Percentiles rank a stretch among this genome's conserved stretches.
phyloP scores from a whole-genome alignment of 2,113 vertebrate genomes.

The Psammodynastes pulverulentus region DNA sequence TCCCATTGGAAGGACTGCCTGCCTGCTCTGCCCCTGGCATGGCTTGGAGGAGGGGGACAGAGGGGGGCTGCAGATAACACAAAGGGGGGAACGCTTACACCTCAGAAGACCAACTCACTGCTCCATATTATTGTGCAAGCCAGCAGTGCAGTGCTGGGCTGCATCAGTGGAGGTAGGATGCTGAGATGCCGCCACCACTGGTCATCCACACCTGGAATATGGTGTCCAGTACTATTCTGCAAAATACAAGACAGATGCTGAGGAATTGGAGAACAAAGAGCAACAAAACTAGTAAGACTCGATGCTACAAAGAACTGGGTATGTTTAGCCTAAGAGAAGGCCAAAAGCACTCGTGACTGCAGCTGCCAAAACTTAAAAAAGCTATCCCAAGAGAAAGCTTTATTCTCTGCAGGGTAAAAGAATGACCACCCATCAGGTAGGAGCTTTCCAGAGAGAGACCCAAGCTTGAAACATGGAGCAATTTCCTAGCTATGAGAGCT shows the following conservation, averaged over 20 bases:
- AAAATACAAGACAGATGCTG: neutral
- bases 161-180: neutral
- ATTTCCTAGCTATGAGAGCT: neutral
- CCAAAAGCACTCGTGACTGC: neutral
- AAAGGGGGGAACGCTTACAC: neutral
- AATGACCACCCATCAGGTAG: neutral
- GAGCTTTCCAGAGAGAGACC: neutral
- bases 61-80: neutral
- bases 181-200: neutral
- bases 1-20: neutral
- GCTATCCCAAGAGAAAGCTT: neutral
- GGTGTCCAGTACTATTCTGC: neutral
- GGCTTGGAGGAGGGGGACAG: neutral
- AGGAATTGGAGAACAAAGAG: neutral
- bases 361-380: neutral
- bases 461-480: neutral
- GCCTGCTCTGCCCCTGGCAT: neutral
- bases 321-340: neutral
- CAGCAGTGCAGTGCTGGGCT: neutral
- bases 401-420: neutral
- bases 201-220: neutral
- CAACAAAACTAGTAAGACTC: neutral
- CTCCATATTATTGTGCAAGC: neutral
- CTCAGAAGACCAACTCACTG: neutral
- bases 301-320: neutral